Conservation (phyloP, 1,140 invertebrate species). For the Drosophila mojavensis region DNA sequence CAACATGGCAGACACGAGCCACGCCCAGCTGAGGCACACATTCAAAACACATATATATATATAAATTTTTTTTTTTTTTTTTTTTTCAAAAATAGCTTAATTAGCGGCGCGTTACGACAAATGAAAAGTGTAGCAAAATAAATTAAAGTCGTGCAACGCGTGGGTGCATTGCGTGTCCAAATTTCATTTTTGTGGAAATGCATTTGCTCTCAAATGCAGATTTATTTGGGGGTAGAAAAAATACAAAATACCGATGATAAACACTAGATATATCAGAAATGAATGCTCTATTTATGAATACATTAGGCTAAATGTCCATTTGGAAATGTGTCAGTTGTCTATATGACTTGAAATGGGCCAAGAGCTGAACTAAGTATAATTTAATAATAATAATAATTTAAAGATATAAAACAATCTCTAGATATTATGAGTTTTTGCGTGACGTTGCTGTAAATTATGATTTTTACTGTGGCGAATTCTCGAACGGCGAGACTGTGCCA, state of each 20-base stretch:
- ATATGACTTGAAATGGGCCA: background rate
- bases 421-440: no score
- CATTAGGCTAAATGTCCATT: constrained; percentile 8
- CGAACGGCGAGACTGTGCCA: no score
- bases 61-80: constrained; percentile 15
- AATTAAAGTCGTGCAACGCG: constrained; percentile 50
- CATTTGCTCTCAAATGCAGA: constrained; percentile 22
- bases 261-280: background rate
- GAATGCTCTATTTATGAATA: constrained; percentile 10
- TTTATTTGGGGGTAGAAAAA: constrained; percentile 38
- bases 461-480: no score
- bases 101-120: constrained; percentile 64
- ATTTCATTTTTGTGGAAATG: constrained; percentile 21
- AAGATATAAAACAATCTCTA: background rate
- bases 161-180: constrained; percentile 45
- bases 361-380: background rate
- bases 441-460: no score
- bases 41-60: background rate
- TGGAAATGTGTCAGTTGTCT: background rate
- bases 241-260: constrained; percentile 7
- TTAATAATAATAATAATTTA: no score
- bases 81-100: constrained; percentile 70
- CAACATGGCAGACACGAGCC: constrained; percentile 54
- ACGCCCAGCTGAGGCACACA: constrained; percentile 37
- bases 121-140: constrained; percentile 64